Evolutionary conservation across 2,797 vertebrate genomes (phyloP).

Genomic region (Melanotaenia trifasciata): DNA sequence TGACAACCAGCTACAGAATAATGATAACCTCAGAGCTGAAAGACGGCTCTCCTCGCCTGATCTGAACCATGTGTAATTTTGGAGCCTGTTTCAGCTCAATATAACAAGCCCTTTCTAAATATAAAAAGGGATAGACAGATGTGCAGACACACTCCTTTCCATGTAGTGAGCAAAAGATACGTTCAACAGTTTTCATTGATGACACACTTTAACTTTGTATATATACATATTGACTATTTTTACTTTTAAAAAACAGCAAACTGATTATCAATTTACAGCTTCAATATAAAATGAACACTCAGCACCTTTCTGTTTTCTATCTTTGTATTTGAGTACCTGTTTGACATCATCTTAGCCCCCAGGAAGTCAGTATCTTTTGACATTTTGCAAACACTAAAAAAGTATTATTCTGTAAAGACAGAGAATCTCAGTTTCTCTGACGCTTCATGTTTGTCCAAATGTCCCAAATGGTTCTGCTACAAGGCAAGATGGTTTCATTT

Average conservation of each 20-base stretch:
- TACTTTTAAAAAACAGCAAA: neutral
- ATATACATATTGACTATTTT: too few species aligned
- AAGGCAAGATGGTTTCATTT: too few species aligned
- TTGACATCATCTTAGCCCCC: too few species aligned
- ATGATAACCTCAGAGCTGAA: conserved; percentile 72
- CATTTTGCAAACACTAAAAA: neutral
- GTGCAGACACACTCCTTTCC: conserved; percentile 33
- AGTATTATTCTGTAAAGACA: neutral
- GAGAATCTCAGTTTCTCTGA: neutral
- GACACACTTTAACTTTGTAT: conserved; percentile 5
- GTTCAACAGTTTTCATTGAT: conserved; percentile 19
- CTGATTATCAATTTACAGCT: neutral
- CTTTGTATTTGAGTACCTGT: neutral
- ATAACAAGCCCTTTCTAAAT: conserved; percentile 62
- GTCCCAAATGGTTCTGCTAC: too few species aligned
- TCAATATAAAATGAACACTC: too few species aligned
- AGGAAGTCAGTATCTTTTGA: neutral
- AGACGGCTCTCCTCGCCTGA: conserved; percentile 51
- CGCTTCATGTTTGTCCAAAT: conserved; percentile 3
- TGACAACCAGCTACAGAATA: conserved; percentile 69
- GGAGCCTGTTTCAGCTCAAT: conserved; percentile 70
- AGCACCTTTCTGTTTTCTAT: neutral
- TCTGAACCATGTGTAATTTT: conserved; percentile 73
- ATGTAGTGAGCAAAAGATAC: conserved; percentile 35
- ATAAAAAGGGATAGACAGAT: conserved; percentile 62